Evolutionary conservation across 1,140 invertebrate genomes (phyloP).

Genomic region (Drosophila quadrilineata): DNA sequence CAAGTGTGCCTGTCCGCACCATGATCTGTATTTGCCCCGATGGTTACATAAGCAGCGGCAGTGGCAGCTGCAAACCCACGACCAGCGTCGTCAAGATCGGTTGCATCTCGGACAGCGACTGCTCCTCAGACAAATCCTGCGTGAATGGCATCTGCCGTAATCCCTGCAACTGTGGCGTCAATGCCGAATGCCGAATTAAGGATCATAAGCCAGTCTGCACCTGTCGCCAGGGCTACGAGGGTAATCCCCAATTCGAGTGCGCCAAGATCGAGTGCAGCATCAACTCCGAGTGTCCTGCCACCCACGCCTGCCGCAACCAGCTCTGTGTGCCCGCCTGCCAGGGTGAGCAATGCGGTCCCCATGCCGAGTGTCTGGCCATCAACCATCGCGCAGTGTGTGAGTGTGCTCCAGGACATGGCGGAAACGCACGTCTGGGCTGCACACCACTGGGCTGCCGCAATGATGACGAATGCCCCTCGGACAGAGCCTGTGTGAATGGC

Average conservation of each 20-base stretch:
- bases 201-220: slow-evolving; percentile 93
- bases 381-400: slow-evolving; percentile 89
- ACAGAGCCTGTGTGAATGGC: slow-evolving; percentile 90
- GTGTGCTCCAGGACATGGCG: slow-evolving; percentile 89
- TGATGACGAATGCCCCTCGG: slow-evolving; percentile 88
- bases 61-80: slow-evolving; percentile 88
- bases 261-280: slow-evolving; percentile 87
- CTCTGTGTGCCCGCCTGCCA: slow-evolving; percentile 90
- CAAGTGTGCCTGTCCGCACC: slow-evolving; percentile 90
- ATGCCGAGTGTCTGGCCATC: slow-evolving; percentile 88
- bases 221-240: slow-evolving; percentile 90
- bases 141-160: slow-evolving; percentile 89
- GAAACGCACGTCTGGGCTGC: slow-evolving; percentile 90
- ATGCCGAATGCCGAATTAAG: slow-evolving; percentile 90
- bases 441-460: slow-evolving; percentile 88
- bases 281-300: slow-evolving; percentile 88
- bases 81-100: slow-evolving; percentile 85
- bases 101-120: slow-evolving; percentile 89
- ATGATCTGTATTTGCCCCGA: slow-evolving; percentile 94
- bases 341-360: slow-evolving; percentile 86
- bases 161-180: slow-evolving; percentile 90
- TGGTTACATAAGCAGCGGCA: slow-evolving; percentile 92
- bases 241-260: slow-evolving; percentile 90
- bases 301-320: slow-evolving; percentile 89
- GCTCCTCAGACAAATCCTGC: slow-evolving; percentile 88